phyloP scores from a whole-genome alignment of 2,888 invertebrate species.

The Erpobdella octoculata region DNA sequence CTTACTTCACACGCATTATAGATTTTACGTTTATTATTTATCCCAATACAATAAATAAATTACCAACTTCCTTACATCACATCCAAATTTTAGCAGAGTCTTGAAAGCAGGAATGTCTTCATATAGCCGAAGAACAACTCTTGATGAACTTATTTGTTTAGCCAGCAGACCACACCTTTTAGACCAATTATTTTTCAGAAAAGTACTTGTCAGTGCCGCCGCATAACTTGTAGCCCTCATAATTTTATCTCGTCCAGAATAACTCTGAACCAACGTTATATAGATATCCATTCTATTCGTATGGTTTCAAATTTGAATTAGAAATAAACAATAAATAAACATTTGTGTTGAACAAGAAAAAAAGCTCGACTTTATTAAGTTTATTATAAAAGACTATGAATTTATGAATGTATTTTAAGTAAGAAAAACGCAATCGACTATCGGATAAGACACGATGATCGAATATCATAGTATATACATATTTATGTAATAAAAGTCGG shows the following conservation, averaged over 20 bases:
- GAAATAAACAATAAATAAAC: not conserved
- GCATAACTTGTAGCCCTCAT: constrained; percentile 34
- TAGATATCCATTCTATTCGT: constrained; percentile 33
- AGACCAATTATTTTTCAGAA: constrained; percentile 28
- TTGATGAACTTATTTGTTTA: constrained; percentile 41
- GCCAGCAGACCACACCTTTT: constrained; percentile 20
- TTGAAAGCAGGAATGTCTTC: constrained; percentile 71
- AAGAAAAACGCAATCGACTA: too few species aligned
- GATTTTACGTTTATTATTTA: too few species aligned
- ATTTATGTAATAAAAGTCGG: too few species aligned
- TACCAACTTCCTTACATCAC: constrained; percentile 12
- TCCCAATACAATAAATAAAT: not conserved
- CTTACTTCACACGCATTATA: too few species aligned
- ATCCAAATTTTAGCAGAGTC: constrained; percentile 21
- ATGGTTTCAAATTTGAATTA: not conserved
- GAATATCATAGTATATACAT: too few species aligned
- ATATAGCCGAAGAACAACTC: constrained; percentile 70
- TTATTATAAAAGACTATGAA: too few species aligned
- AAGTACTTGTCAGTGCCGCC: constrained; percentile 29
- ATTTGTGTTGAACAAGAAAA: not conserved
- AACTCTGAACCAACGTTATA: constrained; percentile 31
- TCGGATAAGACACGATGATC: too few species aligned
- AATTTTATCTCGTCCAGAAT: constrained; percentile 36
- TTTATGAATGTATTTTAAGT: too few species aligned
- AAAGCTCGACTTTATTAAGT: not conserved